Percentiles rank a stretch among this genome's conserved stretches.
Evolutionary conservation across 2,797 vertebrate genomes (phyloP).

Genomic region (Diplodus puntazzo): DNA sequence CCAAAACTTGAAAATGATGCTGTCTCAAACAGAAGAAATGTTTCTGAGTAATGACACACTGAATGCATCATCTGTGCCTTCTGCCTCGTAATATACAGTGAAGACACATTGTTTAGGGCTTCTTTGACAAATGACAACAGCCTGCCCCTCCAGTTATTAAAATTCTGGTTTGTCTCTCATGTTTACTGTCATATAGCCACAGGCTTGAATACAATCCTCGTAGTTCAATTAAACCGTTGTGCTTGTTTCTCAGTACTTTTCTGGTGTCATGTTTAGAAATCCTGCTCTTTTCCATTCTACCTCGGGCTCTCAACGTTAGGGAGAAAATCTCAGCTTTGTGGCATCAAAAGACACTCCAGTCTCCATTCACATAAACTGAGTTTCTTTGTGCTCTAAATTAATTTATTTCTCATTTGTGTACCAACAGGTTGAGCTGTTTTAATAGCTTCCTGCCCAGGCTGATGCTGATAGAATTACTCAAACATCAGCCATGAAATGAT

Average conservation of each 20-base stretch:
- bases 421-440: slow-evolving; percentile 49
- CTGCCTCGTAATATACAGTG: slow-evolving; percentile 55
- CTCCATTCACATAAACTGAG: slow-evolving; percentile 34
- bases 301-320: slow-evolving; percentile 38
- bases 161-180: slow-evolving; percentile 64
- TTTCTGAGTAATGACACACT: slow-evolving; percentile 50
- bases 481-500: slow-evolving; percentile 42
- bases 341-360: slow-evolving; percentile 45
- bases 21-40: slow-evolving; percentile 37
- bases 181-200: slow-evolving; percentile 58
- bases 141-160: slow-evolving; percentile 62
- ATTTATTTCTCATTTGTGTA: slow-evolving; percentile 33
- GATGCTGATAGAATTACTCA: slow-evolving; percentile 54
- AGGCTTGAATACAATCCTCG: slow-evolving; percentile 53
- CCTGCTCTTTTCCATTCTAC: slow-evolving; percentile 37
- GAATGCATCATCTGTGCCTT: slow-evolving; percentile 56
- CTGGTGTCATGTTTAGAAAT: slow-evolving; percentile 49
- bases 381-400: slow-evolving; percentile 25
- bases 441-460: slow-evolving; percentile 53
- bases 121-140: slow-evolving; percentile 71
- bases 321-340: slow-evolving; percentile 43
- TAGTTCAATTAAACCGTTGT: slow-evolving; percentile 61
- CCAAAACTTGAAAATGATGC: slow-evolving; percentile 29
- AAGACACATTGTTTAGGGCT: slow-evolving; percentile 58
- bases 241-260: slow-evolving; percentile 52